Base-by-base conservation (phyloP, 2,888 invertebrate species). In the Trissolcus japonicus region DNA sequence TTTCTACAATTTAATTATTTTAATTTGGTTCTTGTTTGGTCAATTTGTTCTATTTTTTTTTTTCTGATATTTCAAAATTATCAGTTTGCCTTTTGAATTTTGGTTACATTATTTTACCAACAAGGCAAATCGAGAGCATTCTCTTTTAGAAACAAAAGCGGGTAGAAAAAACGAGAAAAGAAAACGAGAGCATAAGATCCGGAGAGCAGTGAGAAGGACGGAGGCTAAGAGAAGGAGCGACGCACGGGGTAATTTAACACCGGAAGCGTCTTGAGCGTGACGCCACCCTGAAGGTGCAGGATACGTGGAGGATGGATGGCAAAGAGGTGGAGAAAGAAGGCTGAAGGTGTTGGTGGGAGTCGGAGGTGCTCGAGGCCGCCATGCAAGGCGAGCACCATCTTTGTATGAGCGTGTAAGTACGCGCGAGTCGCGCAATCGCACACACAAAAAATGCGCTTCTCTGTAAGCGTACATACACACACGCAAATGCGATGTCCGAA, bases 261-360 rank as follows among this genome's bases (percentile, higher is more conserved):
- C 89, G 89, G 89, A 89, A 89, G 89, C 88, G 88, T 87, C 88
- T 88, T 87, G 88, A 88, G 85, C 87, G 86, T 86, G 87, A 88
- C 88, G 88, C 88, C 88, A 88, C 88, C 88, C 88, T 86, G 88
- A 88, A 88, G 88, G 87, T 87, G 87, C 87, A 87, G 87, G 86
- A 86, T 86, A 86, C 86, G 85, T 85, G 78, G 82, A 82, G 83
- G 84, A 83, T 82, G 82, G 83, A 76, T 79, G 79, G 80, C 83
- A 57, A 71, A 67, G 77, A 79, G 76, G 74, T 76, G 80, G 79
- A 78, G 69, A 66, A 74, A 65, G 77, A 74, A 60, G 68, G 74
- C 55, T 66, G 73, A 76, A 74, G 78, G 72, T 63, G 75, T 74
- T 79, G 82, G 82, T 83, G 82, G 83, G 82, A 83, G 83, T 82